Conservation (phyloP, 2,113 vertebrate genomes). For the Oncorhynchus tshawytscha region DNA sequence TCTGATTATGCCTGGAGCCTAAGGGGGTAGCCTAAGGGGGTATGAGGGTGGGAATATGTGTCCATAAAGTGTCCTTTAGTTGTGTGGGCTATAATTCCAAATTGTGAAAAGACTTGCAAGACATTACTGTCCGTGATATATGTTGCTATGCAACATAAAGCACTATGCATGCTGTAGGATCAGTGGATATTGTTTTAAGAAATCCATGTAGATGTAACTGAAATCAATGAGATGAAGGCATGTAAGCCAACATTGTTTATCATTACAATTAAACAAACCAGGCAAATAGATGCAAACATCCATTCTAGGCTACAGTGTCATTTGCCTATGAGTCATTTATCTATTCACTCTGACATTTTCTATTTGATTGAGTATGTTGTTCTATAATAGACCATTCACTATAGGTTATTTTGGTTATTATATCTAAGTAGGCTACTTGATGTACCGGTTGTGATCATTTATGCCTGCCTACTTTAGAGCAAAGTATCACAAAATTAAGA, state of each 20-base stretch:
- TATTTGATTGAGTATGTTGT: no score
- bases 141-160: conserved; percentile 22
- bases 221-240: background rate
- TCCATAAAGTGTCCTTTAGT: background rate
- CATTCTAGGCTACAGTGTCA: background rate
- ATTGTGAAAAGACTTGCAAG: background rate
- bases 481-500: background rate
- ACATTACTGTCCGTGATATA: background rate
- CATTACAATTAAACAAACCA: background rate
- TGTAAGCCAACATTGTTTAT: background rate
- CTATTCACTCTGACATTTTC: no score
- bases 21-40: no score
- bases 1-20: no score
- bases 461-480: background rate
- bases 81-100: background rate
- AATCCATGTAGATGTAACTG: background rate
- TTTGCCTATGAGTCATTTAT: background rate
- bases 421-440: no score
- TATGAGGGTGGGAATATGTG: no score
- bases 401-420: no score
- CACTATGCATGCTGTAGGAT: background rate
- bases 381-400: no score
- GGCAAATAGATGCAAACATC: background rate
- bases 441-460: background rate
- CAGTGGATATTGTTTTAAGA: background rate